Conservation (phyloP, 2,888 invertebrate genomes). For the Mythimna lalbum region DNA sequence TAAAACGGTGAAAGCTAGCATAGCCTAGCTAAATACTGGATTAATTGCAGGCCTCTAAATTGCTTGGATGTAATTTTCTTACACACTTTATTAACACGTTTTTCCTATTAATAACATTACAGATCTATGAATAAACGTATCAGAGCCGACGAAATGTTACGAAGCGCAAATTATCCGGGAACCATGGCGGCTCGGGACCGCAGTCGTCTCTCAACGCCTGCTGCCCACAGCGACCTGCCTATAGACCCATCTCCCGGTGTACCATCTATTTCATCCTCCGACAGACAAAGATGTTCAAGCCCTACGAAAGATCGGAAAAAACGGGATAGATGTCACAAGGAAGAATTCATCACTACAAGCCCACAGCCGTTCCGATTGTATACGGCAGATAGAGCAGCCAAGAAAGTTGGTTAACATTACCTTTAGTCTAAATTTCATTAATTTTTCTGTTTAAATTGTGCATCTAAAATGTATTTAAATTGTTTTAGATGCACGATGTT, state of each 20-base stretch:
- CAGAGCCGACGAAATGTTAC: slow-evolving; percentile 93
- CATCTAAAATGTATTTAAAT: not conserved
- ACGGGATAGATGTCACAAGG: slow-evolving; percentile 76
- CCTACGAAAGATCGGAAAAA: slow-evolving; percentile 79
- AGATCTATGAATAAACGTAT: slow-evolving; percentile 92
- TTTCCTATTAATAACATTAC: slow-evolving; percentile 43
- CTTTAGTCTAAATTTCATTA: not conserved
- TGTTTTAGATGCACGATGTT: slow-evolving; percentile 82
- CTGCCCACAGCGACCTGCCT: slow-evolving; percentile 86
- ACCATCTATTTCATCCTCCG: slow-evolving; percentile 80
- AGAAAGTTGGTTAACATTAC: slow-evolving; percentile 76
- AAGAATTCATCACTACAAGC: slow-evolving; percentile 89
- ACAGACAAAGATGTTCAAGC: slow-evolving; percentile 77
- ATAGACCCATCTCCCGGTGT: slow-evolving; percentile 84
- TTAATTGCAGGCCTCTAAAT: not conserved
- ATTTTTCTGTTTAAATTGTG: too few relatives aligned
- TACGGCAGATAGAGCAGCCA: slow-evolving; percentile 86
- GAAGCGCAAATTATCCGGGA: slow-evolving; percentile 92
- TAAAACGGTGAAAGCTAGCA: slow-evolving; percentile 8
- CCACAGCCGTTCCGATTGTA: slow-evolving; percentile 89
- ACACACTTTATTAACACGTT: not conserved
- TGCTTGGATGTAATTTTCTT: not conserved
- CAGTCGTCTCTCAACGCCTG: slow-evolving; percentile 85
- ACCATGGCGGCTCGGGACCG: slow-evolving; percentile 92
- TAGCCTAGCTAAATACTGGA: not conserved